Evolutionary conservation across 2,113 vertebrate genomes (phyloP), one percentile per base, ranked within the genome.

Genomic region (Dermatemys mawii): DNA sequence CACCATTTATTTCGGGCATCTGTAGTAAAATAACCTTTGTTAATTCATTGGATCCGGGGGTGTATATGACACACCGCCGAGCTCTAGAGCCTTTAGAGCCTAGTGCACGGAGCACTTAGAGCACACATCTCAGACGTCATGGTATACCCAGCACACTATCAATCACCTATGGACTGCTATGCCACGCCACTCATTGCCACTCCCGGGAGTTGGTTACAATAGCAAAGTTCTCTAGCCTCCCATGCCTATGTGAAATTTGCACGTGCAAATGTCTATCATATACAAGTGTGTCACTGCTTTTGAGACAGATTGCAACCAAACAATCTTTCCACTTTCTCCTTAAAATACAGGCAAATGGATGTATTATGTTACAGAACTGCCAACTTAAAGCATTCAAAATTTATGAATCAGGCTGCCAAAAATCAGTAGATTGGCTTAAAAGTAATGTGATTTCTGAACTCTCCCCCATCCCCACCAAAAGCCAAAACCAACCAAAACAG

Each of bases 1-100:
- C 78, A 91, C 26, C 27, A 54, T 83, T 95, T 92, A 94, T 2
- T 78, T 88, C 73, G 53, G 79, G 3, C 49, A 80, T 90, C 78
- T 80, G 46, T 35, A 85, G 89, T n/a, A 86, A 63, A 73, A 41
- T 46, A 11, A 29, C 8, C 7, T 5, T 76, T 73, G 53, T 2
- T 80, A 50, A 84, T 83, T 81, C 46, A 46, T 6, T 78, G 67
- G 73, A 92, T 27, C 46, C 38, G 6, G 4, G 29, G 27, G 26
- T 9, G 38, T n/a, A 86, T 46, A 35, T 51, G 19, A 32, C 93
- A 88, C 83, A 17, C 17, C 32, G 6, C 63, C 5, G 11, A 88
- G 16, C 17, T 44, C 63, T 46, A 46, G 46, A 46, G 46, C 46
- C 46, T 5, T 5, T 86, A 67, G 29, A 82, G 53, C 29, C 76